phyloP scores from a whole-genome alignment of 1,140 invertebrate genomes.

The Maconellicoccus hirsutus region DNA sequence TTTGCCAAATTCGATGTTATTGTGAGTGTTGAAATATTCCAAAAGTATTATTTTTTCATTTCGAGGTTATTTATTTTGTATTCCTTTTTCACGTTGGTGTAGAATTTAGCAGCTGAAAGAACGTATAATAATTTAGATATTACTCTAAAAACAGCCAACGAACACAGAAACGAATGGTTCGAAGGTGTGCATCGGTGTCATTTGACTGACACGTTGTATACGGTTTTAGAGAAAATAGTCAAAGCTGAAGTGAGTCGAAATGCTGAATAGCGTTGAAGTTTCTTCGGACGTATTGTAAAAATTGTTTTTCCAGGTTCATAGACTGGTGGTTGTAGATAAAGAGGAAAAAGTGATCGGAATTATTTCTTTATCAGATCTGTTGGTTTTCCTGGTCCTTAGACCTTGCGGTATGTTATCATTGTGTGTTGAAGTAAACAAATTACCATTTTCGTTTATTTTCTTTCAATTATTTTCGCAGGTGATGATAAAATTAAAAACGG shows the following conservation, averaged over 20 bases:
- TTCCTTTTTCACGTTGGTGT: conserved; percentile 34
- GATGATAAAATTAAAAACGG: conserved; percentile 15
- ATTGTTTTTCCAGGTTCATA: conserved; percentile 61
- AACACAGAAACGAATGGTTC: conserved; percentile 94
- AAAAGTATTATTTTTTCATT: conserved; percentile 10
- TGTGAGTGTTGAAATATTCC: conserved; percentile 52
- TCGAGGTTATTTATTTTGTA: no score
- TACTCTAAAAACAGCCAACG: conserved; percentile 84
- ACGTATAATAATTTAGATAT: conserved; percentile 99
- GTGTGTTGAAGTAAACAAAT: background rate
- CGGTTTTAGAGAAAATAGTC: conserved; percentile 91
- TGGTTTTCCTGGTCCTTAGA: conserved; percentile 74
- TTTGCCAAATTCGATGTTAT: conserved; percentile 99
- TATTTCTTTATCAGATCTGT: conserved; percentile 90
- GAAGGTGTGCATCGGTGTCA: conserved; percentile 95
- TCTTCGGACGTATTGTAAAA: background rate
- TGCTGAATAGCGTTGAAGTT: background rate
- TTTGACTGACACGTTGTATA: conserved; percentile 77
- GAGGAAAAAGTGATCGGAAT: conserved; percentile 89
- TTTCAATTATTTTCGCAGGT: background rate
- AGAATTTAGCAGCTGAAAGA: conserved; percentile 98
- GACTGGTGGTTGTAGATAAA: conserved; percentile 85
- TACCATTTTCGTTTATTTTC: background rate
- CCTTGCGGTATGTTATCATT: conserved; percentile 46
- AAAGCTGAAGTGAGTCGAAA: conserved; percentile 69